Conservation (phyloP, 2,113 vertebrate species). For the Fregetta grallaria region DNA sequence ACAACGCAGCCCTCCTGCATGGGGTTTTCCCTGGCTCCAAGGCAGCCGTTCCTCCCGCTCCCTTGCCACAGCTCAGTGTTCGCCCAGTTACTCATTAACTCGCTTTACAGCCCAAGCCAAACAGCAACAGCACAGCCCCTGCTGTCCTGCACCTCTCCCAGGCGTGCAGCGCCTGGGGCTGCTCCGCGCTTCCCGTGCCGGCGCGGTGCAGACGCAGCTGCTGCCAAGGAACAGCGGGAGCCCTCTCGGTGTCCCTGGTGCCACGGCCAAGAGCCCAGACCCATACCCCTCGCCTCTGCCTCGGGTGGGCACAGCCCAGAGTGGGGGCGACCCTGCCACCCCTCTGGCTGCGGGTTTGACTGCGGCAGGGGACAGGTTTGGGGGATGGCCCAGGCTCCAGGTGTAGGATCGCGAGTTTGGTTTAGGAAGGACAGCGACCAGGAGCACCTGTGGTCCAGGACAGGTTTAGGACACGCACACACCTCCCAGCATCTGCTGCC, state of each 20-base stretch:
- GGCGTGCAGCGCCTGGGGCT: background rate
- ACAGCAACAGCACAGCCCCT: background rate
- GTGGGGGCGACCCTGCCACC: background rate
- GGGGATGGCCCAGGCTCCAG: background rate
- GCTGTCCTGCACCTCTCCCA: background rate
- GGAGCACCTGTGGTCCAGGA: background rate
- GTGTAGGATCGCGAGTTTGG: fast-evolving
- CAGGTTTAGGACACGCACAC: background rate
- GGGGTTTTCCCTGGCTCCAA: background rate
- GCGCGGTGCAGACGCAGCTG: background rate
- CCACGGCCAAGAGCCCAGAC: background rate
- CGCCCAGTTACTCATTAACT: conserved; percentile 27
- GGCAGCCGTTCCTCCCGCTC: background rate
- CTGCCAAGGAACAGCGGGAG: background rate
- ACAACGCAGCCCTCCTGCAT: background rate
- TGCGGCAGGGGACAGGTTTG: background rate
- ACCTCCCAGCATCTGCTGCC: background rate
- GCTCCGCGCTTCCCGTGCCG: fast-evolving
- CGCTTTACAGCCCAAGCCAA: background rate
- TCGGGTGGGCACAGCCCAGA: fast-evolving
- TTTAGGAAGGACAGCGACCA: background rate
- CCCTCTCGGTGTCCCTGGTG: fast-evolving
- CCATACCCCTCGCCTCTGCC: background rate
- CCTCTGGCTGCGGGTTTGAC: background rate
- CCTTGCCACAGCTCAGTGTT: background rate